Conservation (phyloP, 2,888 invertebrate genomes). For the Acleris sparsana region DNA sequence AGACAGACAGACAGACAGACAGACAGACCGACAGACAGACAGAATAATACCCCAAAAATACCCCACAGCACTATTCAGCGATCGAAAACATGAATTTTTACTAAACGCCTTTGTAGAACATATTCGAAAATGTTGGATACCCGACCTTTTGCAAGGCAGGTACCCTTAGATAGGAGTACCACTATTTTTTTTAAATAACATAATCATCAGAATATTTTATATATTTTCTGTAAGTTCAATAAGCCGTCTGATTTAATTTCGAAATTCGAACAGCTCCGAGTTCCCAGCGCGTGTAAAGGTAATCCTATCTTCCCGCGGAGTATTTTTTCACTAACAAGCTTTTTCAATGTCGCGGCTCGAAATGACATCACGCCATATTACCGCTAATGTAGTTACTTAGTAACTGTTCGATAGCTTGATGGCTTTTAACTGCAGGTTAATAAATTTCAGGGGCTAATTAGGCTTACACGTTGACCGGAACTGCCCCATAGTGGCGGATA, state of each 20-base stretch:
- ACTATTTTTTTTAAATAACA: too few species aligned
- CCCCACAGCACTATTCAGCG: too few species aligned
- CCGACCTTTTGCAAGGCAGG: too few species aligned
- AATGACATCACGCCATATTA: slow-evolving; percentile 22
- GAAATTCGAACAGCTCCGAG: slow-evolving; percentile 4
- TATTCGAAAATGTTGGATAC: too few species aligned
- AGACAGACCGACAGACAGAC: too few species aligned
- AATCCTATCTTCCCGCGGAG: slow-evolving; percentile 23
- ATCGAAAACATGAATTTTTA: too few species aligned
- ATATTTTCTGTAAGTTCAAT: slow-evolving; percentile 1
- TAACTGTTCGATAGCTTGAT: slow-evolving; percentile 11
- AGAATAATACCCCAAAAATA: too few species aligned
- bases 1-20: too few species aligned
- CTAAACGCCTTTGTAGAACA: too few species aligned
- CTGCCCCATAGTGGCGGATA: slow-evolving; percentile 26
- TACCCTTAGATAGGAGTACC: too few species aligned
- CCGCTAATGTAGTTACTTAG: slow-evolving; percentile 40
- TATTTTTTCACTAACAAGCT: slow-evolving; percentile 41
- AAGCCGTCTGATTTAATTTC: slow-evolving; percentile 14
- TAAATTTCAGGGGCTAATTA: slow-evolving; percentile 31
- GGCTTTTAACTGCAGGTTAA: slow-evolving; percentile 22
- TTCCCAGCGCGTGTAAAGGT: slow-evolving; percentile 26
- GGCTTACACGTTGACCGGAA: slow-evolving; percentile 32
- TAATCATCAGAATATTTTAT: too few species aligned
- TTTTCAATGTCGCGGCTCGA: slow-evolving; percentile 23